phyloP scores from a whole-genome alignment of 2,797 vertebrate species.

The Enteromius mattozi region DNA sequence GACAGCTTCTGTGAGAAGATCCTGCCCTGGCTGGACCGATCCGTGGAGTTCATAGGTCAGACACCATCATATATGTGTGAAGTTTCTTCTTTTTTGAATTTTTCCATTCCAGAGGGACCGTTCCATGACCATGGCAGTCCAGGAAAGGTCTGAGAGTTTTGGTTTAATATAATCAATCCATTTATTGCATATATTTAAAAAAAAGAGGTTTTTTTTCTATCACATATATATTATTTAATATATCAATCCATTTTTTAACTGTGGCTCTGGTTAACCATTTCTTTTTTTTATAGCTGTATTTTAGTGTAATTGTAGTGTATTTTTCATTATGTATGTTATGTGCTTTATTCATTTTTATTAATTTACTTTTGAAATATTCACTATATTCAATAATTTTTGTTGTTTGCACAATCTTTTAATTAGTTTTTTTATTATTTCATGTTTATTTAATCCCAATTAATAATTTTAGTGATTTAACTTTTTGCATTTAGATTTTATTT shows the following conservation, averaged over 20 bases:
- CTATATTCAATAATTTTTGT: neutral
- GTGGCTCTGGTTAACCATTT: neutral
- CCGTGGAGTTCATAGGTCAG: slow-evolving; percentile 91
- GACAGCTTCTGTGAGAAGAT: slow-evolving; percentile 99
- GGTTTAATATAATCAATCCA: too few species aligned
- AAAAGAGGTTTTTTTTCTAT: too few species aligned
- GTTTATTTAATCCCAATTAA: neutral
- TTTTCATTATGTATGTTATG: neutral
- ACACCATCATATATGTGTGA: neutral
- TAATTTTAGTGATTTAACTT: neutral
- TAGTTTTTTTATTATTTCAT: too few species aligned
- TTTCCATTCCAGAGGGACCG: too few species aligned
- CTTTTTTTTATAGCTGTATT: too few species aligned
- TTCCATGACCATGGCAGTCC: too few species aligned
- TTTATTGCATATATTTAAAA: too few species aligned
- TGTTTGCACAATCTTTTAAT: neutral
- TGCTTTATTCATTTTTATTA: neutral
- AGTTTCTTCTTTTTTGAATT: too few species aligned
- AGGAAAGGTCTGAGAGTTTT: too few species aligned
- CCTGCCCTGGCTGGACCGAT: slow-evolving; percentile 94
- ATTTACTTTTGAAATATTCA: neutral
- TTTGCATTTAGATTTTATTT: neutral
- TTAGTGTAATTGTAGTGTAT: neutral
- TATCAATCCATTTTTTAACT: neutral
- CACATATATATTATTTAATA: neutral